phyloP scores from a whole-genome alignment of 1,140 invertebrate genomes.

The Pollicipes pollicipes region DNA sequence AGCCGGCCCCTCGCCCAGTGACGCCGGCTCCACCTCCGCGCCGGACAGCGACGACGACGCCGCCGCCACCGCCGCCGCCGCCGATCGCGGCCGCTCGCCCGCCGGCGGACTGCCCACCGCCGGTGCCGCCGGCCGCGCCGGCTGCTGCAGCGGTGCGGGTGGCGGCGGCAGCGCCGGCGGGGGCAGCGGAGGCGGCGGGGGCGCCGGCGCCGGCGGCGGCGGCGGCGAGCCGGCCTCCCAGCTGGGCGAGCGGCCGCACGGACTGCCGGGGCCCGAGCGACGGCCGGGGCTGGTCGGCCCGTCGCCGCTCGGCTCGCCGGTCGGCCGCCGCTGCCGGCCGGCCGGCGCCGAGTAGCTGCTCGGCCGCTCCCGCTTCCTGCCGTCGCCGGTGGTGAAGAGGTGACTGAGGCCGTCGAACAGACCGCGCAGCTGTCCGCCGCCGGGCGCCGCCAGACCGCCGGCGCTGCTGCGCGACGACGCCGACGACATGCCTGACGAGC shows the following conservation, averaged over 20 bases:
- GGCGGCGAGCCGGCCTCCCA: background rate
- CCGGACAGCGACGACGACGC: too few relatives aligned
- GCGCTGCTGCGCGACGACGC: background rate
- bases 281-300: background rate
- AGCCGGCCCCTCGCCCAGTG: background rate
- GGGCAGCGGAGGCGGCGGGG: too few relatives aligned
- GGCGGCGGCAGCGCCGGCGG: too few relatives aligned
- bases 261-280: background rate
- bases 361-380: constrained; percentile 33
- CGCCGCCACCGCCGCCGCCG: too few relatives aligned
- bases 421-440: constrained; percentile 42
- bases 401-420: constrained; percentile 69
- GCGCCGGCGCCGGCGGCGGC: too few relatives aligned
- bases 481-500: background rate
- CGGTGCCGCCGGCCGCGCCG: too few relatives aligned
- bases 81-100: too few relatives aligned
- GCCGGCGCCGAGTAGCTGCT: too few relatives aligned
- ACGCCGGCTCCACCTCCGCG: too few relatives aligned
- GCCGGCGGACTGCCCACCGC: background rate
- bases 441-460: too few relatives aligned
- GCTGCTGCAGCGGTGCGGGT: too few relatives aligned
- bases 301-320: background rate
- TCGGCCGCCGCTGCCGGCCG: background rate
- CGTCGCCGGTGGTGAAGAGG: constrained; percentile 49
- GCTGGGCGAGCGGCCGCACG: background rate